Evolutionary conservation across 2,113 vertebrate genomes (phyloP), one percentile per base, ranked within the genome.

Genomic region (Mohoua ochrocephala): DNA sequence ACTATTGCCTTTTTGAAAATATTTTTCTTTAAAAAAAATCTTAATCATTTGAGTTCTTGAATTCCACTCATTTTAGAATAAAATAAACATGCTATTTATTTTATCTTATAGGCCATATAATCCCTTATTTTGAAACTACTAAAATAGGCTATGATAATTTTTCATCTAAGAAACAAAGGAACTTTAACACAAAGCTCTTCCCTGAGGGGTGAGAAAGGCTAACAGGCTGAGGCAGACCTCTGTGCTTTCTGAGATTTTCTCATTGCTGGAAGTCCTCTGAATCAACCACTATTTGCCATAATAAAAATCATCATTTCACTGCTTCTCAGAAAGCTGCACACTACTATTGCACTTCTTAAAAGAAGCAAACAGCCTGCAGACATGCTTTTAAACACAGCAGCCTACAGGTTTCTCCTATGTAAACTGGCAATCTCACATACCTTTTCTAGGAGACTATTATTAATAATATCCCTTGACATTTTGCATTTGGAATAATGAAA

Each of bases 1-100:
- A 41, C 2, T 27, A 19, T 15, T 1, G 2, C 2, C 1, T 21
- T 17, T 24, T 64, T 35, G 1, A 42, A 89, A 63, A 60, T 37
- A 39, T 33, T 69, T 79, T 49, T 44, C 16, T n/a, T 44, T 41
- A 3, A 19, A 59, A 56, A 44, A 54, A 49, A 22, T 5, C 7
- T 35, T 47, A 26, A 18, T 31, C 5, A 67, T 57, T 70, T 44
- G 35, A 74, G 4, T 6, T 54, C 17, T 68, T 64, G 4, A 67
- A 41, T 39, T 47, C 15, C 41, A 54, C 3, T 37, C 0, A 57
- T 83, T 88, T 76, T 70, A 37, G n/a, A 68, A 70, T 45, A 71
- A 79, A 76, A 39, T 45, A 79, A 13, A 11, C 11, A 20, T 22
- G 8, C 4, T 17, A 49, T n/a, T 65, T 60, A 74, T 42, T 20